Conservation (phyloP, 1,140 invertebrate species). For the Chymomyza costata region DNA sequence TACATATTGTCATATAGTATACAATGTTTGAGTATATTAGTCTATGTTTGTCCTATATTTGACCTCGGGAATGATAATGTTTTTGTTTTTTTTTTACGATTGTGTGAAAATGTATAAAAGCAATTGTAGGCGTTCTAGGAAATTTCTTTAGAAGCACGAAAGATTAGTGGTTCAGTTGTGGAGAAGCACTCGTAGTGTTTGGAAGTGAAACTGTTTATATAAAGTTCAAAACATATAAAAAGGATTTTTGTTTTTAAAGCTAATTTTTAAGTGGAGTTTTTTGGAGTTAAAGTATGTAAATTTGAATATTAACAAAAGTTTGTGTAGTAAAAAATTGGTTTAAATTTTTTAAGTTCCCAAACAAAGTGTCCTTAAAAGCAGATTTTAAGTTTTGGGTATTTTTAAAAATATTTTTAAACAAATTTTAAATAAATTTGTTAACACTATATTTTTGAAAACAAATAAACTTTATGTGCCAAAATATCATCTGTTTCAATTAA, state of each 20-base stretch:
- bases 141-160: conserved; percentile 55
- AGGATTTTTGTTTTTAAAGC: conserved; percentile 22
- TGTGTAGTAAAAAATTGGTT: neutral
- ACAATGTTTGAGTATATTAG: too few species aligned
- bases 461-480: conserved; percentile 43
- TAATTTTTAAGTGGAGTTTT: too few species aligned
- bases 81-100: conserved; percentile 26
- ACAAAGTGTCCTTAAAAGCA: too few species aligned
- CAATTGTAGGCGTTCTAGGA: conserved; percentile 65
- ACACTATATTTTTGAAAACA: too few species aligned
- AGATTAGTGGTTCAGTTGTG: conserved; percentile 54
- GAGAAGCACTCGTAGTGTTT: conserved; percentile 49
- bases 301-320: neutral
- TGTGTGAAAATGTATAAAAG: conserved; percentile 63
- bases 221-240: too few species aligned
- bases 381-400: conserved; percentile 6
- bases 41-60: conserved; percentile 63
- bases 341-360: too few species aligned
- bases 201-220: conserved; percentile 56
- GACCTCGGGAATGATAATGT: conserved; percentile 54
- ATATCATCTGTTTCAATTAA: conserved; percentile 59
- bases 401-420: neutral
- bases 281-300: conserved; percentile 27
- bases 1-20: too few species aligned
- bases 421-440: conserved; percentile 3